Evolutionary conservation across 2,797 vertebrate species (phyloP).

Genomic region (Enteromius unitaeniatus): DNA sequence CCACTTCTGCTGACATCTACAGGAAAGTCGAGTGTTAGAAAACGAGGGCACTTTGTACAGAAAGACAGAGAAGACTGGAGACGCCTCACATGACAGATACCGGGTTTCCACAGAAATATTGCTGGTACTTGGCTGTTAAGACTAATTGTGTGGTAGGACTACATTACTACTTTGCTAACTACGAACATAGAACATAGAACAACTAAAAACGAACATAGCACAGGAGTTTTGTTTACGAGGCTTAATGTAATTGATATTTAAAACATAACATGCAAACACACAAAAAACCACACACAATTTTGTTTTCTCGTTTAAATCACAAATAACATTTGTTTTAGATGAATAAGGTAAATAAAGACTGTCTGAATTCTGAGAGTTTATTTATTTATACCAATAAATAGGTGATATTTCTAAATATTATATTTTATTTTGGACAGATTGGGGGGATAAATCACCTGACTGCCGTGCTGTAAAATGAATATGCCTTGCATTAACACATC

Average conservation of each 20-base stretch:
- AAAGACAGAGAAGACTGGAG: conserved; percentile 40
- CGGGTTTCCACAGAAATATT: not conserved
- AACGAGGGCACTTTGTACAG: conserved; percentile 41
- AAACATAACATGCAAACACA: not conserved
- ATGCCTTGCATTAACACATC: not conserved
- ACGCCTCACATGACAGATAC: conserved; percentile 29
- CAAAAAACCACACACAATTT: not conserved
- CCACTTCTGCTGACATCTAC: conserved; percentile 50
- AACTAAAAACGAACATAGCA: not conserved
- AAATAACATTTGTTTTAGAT: not conserved
- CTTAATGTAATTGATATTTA: not conserved
- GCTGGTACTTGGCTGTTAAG: not conserved
- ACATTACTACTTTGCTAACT: not conserved
- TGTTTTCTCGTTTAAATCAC: no score
- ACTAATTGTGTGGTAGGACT: not conserved
- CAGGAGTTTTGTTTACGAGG: not conserved
- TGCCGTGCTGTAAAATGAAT: not conserved
- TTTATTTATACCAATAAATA: not conserved
- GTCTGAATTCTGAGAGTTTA: not conserved
- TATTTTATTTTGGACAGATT: not conserved
- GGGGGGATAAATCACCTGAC: not conserved
- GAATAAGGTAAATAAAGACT: not conserved
- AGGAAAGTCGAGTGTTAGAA: conserved; percentile 41
- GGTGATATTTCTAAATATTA: not conserved
- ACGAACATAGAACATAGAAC: no score